Percentiles rank a stretch among this genome's conserved stretches.
phyloP scores from a whole-genome alignment of 64 coral and sea anemone genomes.

The Hydrozoanthus tunicans region DNA sequence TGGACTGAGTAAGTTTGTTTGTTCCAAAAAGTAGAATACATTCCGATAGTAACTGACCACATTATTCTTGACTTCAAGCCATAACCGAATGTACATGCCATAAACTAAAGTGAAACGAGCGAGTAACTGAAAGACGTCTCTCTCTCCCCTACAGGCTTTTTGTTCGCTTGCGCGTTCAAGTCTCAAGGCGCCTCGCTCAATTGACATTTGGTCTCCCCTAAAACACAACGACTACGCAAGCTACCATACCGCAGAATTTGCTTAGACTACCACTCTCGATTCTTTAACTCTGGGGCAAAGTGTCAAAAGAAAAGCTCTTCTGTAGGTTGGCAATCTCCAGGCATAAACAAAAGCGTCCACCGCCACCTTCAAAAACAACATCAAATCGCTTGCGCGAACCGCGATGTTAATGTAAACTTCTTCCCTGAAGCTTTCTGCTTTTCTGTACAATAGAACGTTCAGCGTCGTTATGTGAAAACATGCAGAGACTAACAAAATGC shows the following conservation, averaged over 20 bases:
- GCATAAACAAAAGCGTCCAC: constrained; percentile 48
- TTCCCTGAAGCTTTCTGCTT: constrained; percentile 14
- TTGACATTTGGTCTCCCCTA: too few species aligned
- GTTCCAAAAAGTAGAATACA: too few species aligned
- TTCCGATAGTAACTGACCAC: too few species aligned
- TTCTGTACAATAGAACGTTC: constrained; percentile 38
- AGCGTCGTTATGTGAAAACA: constrained; percentile 14
- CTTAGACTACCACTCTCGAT: background rate
- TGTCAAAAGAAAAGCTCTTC: constrained; percentile 35
- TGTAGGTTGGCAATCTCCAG: constrained; percentile 50
- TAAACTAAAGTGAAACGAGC: too few species aligned
- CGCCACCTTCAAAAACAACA: constrained; percentile 39
- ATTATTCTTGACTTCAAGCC: too few species aligned
- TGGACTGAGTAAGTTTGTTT: too few species aligned
- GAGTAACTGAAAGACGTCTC: too few species aligned
- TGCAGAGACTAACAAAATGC: constrained; percentile 38
- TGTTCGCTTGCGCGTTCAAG: too few species aligned
- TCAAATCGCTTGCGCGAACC: constrained; percentile 37
- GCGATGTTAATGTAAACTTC: constrained; percentile 56
- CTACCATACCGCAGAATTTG: background rate
- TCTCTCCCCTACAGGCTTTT: too few species aligned
- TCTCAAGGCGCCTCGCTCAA: too few species aligned
- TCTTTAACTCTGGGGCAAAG: background rate
- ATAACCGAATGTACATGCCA: too few species aligned
- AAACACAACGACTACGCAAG: too few species aligned